A percentile compares a stretch with the other conserved stretches of the same genome.
Conservation (phyloP, 2,797 vertebrate genomes). For the Hylomyscus alleni region DNA sequence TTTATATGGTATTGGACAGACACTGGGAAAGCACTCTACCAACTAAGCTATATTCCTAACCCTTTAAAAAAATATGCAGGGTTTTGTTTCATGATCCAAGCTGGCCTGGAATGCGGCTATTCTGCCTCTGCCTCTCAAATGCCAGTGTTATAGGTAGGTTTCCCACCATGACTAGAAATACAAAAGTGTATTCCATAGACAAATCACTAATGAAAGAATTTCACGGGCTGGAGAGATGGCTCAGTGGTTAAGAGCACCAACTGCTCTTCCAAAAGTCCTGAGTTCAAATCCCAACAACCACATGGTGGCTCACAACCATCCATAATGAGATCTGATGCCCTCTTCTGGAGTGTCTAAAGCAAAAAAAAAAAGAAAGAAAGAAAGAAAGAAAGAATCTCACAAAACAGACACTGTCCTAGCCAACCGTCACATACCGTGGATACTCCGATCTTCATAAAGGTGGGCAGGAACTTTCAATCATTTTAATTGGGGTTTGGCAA, state of each 20-base stretch:
- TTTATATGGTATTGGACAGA: no score
- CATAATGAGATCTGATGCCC: no score
- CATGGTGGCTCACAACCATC: no score
- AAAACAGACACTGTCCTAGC: slow-evolving; percentile 3
- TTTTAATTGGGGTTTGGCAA: background rate
- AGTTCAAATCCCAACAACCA: no score
- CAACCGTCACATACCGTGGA: background rate
- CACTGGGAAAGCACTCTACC: background rate
- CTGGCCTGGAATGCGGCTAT: background rate
- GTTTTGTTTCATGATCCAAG: background rate
- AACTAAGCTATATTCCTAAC: background rate
- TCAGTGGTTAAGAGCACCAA: no score
- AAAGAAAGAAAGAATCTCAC: background rate
- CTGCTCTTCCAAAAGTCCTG: no score
- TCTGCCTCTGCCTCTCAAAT: background rate
- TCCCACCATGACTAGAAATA: background rate
- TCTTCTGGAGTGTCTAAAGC: no score
- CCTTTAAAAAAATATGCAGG: background rate
- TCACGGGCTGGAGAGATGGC: no score
- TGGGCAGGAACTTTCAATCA: background rate
- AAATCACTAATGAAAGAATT: background rate
- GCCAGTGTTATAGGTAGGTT: background rate
- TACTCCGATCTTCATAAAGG: slow-evolving; percentile 12
- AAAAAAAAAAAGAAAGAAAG: no score
- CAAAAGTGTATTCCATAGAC: background rate